phyloP scores from a whole-genome alignment of 2,113 vertebrate genomes.

The Heterotis niloticus region DNA sequence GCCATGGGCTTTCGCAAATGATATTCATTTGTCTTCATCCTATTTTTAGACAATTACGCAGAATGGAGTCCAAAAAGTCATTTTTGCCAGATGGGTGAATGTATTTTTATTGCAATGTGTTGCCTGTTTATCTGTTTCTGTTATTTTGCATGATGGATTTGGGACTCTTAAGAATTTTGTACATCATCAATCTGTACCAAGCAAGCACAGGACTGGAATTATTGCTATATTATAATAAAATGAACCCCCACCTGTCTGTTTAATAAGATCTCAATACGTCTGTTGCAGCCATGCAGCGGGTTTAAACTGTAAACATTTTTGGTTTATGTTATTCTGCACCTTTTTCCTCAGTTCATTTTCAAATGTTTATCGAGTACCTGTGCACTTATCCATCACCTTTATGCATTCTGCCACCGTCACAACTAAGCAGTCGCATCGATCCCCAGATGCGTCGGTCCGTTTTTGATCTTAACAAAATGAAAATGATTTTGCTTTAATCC shows the following conservation, averaged over 20 bases:
- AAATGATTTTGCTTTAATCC: conserved; percentile 5
- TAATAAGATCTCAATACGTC: conserved; percentile 20
- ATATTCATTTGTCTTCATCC: conserved; percentile 99
- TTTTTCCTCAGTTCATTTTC: not conserved
- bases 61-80: conserved; percentile 90
- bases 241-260: not conserved
- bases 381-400: not conserved
- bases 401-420: not conserved
- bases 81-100: conserved; percentile 95
- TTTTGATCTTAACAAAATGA: not conserved
- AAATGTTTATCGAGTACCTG: not conserved
- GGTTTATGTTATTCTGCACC: not conserved
- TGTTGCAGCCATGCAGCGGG: not conserved
- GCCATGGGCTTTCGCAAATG: conserved; percentile 99
- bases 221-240: conserved; percentile 74
- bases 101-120: conserved; percentile 81
- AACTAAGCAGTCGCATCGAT: not conserved
- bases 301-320: not conserved
- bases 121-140: conserved; percentile 59
- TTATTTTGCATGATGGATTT: conserved; percentile 58
- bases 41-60: conserved; percentile 99
- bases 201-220: conserved; percentile 4
- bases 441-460: not conserved
- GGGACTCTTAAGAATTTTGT: conserved; percentile 5
- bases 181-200: conserved; percentile 12